phyloP scores from a whole-genome alignment of 2,797 vertebrate species.

The Mallotus villosus region DNA sequence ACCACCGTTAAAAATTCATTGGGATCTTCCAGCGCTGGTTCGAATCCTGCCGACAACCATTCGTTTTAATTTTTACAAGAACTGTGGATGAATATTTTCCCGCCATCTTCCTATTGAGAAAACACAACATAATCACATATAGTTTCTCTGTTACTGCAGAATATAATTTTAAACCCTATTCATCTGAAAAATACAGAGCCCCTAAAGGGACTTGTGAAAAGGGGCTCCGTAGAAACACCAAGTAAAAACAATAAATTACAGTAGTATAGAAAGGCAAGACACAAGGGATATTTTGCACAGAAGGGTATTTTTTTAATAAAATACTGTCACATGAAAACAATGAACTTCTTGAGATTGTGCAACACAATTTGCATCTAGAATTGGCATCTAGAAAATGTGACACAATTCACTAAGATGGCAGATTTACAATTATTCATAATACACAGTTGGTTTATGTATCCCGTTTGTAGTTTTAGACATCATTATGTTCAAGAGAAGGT shows the following conservation, averaged over 20 bases:
- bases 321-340: background rate
- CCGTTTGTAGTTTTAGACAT: background rate
- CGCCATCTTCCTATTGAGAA: background rate
- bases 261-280: background rate
- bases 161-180: background rate
- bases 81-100: background rate
- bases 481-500: too few species aligned
- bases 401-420: constrained; percentile 26
- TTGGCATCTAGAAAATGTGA: constrained; percentile 21
- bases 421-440: constrained; percentile 23
- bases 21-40: constrained; percentile 58
- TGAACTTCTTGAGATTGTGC: constrained; percentile 20
- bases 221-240: too few species aligned
- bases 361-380: constrained; percentile 22
- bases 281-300: background rate
- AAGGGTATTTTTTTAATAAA: background rate
- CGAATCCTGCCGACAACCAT: constrained; percentile 44
- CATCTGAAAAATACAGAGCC: background rate
- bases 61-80: background rate
- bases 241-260: too few species aligned
- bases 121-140: too few species aligned
- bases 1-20: constrained; percentile 61
- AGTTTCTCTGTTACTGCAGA: background rate
- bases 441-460: background rate
- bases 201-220: too few species aligned